These are phyloP conservation scores for Digitonthophagus gazella DNA, from an alignment of 2,888 invertebrate genomes.

Conservation along the genomic window DNA sequence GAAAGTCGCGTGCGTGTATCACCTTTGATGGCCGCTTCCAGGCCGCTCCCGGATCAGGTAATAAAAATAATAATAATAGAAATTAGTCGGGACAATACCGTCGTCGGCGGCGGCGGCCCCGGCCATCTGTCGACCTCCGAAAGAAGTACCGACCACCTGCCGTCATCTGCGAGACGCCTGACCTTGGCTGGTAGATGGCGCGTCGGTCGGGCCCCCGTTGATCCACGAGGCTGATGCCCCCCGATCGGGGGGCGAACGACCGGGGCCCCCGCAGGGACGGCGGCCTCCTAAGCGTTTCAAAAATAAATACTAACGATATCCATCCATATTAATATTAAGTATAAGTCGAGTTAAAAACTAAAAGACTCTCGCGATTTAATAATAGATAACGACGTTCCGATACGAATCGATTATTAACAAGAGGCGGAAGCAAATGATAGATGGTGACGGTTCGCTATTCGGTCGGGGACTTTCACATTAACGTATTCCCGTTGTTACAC, in stretches of 20 bases:
- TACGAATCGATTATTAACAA: no score
- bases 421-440: no score
- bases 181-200: slow-evolving; percentile 32
- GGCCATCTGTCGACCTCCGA: slow-evolving; percentile 1
- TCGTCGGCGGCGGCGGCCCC: background rate
- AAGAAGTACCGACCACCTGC: slow-evolving; percentile 29
- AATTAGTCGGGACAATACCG: background rate
- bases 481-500: background rate
- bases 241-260: slow-evolving; percentile 10
- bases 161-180: slow-evolving; percentile 33
- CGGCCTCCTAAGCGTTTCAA: background rate
- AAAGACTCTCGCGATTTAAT: no score
- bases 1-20: no score
- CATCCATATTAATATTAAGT: no score
- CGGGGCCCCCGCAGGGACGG: background rate
- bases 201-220: slow-evolving; percentile 1
- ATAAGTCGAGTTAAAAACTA: background rate
- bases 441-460: background rate
- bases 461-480: background rate
- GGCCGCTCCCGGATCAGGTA: no score
- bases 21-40: no score
- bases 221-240: slow-evolving; percentile 30
- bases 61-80: background rate
- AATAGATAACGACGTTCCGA: no score
- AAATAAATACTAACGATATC: slow-evolving; percentile 3